These are phyloP conservation scores for Scaeva pyrastri DNA, from an alignment of 2,888 invertebrate species.

Conservation along the genomic window DNA sequence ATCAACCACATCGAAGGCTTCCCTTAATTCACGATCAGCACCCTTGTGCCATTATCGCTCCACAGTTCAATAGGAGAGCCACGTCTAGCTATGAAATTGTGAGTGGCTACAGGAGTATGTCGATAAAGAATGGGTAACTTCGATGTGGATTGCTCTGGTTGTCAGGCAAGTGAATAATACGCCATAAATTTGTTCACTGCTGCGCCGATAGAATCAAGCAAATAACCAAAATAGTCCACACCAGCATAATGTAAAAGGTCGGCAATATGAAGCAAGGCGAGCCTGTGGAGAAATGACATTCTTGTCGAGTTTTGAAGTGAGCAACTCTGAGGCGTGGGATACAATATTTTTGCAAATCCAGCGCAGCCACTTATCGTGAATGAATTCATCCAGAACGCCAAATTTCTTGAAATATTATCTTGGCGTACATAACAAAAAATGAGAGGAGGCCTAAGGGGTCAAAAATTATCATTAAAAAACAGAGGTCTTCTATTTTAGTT, in stretches of 20 bases:
- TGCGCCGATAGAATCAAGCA: constrained; percentile 36
- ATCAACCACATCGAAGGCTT: no score
- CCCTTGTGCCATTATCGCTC: no score
- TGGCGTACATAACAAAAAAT: constrained; percentile 42
- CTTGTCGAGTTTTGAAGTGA: no score
- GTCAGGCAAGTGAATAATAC: no score
- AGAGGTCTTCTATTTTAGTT: constrained; percentile 21
- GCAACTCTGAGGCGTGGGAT: no score
- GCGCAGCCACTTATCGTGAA: constrained; percentile 56
- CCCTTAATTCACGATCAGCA: no score
- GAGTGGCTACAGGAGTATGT: constrained; percentile 57
- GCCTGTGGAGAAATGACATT: no score
- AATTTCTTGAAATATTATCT: constrained; percentile 53
- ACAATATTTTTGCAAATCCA: constrained; percentile 58
- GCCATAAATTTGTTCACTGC: constrained; percentile 59
- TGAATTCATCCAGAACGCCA: constrained; percentile 59
- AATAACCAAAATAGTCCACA: constrained; percentile 39
- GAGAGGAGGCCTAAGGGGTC: constrained; percentile 21
- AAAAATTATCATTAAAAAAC: constrained; percentile 26
- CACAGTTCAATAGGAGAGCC: no score
- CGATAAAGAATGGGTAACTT: constrained; percentile 43
- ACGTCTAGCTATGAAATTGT: constrained; percentile 54
- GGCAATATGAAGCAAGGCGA: background rate
- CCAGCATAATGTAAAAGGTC: no score
- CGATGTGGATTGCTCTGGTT: constrained; percentile 54